These are phyloP conservation scores for Bryconaethiops microstoma DNA, from an alignment of 2,797 vertebrate species.

Conservation along the genomic window DNA sequence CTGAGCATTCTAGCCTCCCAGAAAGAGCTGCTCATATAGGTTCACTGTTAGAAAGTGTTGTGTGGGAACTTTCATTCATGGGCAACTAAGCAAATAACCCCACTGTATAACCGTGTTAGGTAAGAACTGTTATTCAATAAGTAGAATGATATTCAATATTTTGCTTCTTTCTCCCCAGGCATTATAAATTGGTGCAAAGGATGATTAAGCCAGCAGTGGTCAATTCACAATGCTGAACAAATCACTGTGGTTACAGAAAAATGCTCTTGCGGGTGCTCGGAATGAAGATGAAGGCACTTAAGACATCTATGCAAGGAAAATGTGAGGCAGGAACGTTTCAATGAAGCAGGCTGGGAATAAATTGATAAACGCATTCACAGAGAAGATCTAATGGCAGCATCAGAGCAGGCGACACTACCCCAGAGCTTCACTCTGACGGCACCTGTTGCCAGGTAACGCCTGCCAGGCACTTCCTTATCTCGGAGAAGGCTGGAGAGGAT, in stretches of 20 bases:
- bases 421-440: neutral
- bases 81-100: neutral
- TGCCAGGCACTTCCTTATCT: constrained; percentile 41
- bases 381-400: constrained; percentile 31
- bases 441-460: constrained; percentile 59
- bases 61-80: neutral
- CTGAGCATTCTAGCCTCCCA: constrained; percentile 17
- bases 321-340: neutral
- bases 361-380: constrained; percentile 33
- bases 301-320: too few relatives aligned
- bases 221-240: neutral
- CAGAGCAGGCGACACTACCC: neutral
- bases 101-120: neutral
- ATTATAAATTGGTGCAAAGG: neutral
- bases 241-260: neutral
- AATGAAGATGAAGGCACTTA: neutral
- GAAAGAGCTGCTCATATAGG: constrained; percentile 1
- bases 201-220: neutral
- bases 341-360: constrained; percentile 31
- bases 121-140: neutral
- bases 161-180: neutral
- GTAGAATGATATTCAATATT: neutral
- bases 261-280: neutral
- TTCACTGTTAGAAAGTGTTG: neutral
- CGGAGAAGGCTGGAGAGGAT: constrained; percentile 3